Conservation (phyloP, 2,113 vertebrate species). For the Notechis scutatus region DNA sequence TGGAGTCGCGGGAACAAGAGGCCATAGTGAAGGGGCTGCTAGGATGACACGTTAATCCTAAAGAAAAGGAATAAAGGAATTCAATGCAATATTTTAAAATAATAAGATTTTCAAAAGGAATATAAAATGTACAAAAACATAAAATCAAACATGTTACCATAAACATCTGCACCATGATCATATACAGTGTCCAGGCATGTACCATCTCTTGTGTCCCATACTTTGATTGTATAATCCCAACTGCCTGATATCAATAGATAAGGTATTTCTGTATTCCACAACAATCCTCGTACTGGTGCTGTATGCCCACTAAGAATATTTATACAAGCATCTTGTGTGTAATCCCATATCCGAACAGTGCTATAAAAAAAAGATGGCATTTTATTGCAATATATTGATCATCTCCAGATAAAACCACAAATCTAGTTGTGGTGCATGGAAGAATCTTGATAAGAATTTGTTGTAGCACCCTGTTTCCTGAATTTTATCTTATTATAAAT, state of each 20-base stretch:
- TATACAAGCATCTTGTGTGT: conserved; percentile 94
- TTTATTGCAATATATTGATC: not conserved
- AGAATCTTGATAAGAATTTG: not conserved
- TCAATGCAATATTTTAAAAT: not conserved
- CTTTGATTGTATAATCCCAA: conserved; percentile 95
- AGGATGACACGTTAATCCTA: conserved; percentile 92
- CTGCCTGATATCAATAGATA: conserved; percentile 94
- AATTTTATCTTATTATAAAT: not conserved
- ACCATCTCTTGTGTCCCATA: conserved; percentile 95
- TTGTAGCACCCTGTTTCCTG: not conserved
- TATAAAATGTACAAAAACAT: not conserved
- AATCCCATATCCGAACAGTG: conserved; percentile 96
- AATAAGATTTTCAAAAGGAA: not conserved
- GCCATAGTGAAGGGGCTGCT: conserved; percentile 93
- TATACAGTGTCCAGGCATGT: conserved; percentile 88
- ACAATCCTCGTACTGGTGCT: conserved; percentile 88
- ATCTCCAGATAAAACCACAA: not conserved
- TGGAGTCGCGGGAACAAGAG: conserved; percentile 95
- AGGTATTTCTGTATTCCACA: conserved; percentile 97
- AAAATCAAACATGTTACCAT: conserved; percentile 75
- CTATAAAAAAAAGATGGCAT: conserved; percentile 66
- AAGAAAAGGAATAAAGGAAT: not conserved
- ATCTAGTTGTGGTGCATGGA: not conserved
- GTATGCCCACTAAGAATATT: conserved; percentile 89
- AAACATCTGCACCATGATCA: conserved; percentile 96